Evolutionary conservation across 2,888 invertebrate genomes (phyloP), one percentile per base, ranked within the genome.

Genomic region (Plebejus anna): DNA sequence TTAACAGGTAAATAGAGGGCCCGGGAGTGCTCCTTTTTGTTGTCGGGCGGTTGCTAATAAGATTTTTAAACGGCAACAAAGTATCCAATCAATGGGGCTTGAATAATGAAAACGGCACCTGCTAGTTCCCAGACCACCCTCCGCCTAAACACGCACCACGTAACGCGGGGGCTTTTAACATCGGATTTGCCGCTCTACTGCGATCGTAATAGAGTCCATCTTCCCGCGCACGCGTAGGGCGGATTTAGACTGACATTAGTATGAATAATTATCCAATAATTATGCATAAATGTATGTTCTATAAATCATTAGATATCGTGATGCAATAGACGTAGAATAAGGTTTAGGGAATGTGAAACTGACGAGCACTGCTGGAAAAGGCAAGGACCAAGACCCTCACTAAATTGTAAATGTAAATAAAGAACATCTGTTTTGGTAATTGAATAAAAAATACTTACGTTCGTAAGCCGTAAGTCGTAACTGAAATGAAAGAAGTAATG

Each of bases 11-110:
- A 90, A 91, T 90, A 91, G 88, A 86, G 87, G 83, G 83, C 78
- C 82, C 82, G 80, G 83, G 84, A 86, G 84, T 84, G 88, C 86
- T 84, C 81, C 85, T 86, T 86, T 89, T 91, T 91, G 90, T 91
- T 90, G 90, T 87, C 88, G 87, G 87, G 82, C 84, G 89, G 92
- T 91, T 90, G 90, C 90, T 93, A 92, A 92, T 92, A 92, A 93
- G 91, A 91, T 92, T 93, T 94, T 94, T 93, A 93, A 93, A 92
- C 91, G 91, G 89, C 91, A 90, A 93, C 92, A 92, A 92, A 93
- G 92, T 93, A 92, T 90, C 93, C 91, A 94, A 94, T 94, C 94
- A 92, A 94, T 94, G 92, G 89, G 82, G 90, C 90, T 90, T 93
- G 93, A 94, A 94, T 94, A 94, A 94, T 94, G 93, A 94, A 94